Percentiles rank a stretch among this genome's conserved stretches.
These are phyloP conservation scores for Geococcyx californianus DNA, from an alignment of 2,113 vertebrate genomes.

Conservation along the genomic window DNA sequence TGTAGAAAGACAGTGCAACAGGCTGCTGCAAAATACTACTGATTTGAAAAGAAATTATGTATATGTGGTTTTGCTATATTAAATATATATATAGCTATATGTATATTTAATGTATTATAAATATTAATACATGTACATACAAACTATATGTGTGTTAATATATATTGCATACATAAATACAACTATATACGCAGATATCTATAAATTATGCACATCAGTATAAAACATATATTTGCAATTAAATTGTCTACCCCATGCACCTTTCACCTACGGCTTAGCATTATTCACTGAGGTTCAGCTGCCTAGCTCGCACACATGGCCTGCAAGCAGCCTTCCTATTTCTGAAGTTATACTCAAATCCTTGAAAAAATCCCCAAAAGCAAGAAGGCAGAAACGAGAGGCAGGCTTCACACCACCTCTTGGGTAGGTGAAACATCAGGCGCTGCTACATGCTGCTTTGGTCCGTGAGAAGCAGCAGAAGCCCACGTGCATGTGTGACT, in stretches of 20 bases:
- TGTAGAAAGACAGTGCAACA: background rate
- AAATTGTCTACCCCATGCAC: background rate
- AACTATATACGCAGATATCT: background rate
- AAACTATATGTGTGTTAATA: background rate
- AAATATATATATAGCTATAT: too few species aligned
- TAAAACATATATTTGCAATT: background rate
- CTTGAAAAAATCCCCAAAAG: background rate
- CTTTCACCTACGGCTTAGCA: background rate
- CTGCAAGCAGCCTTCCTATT: background rate
- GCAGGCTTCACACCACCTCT: background rate
- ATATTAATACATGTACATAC: background rate
- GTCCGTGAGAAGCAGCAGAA: background rate
- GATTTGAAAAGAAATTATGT: background rate
- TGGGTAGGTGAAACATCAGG: background rate
- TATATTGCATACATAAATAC: background rate
- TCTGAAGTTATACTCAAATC: background rate
- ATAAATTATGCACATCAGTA: background rate
- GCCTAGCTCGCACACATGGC: background rate
- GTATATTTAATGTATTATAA: background rate
- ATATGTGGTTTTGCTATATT: background rate
- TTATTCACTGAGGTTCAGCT: background rate
- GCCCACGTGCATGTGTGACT: fast-evolving
- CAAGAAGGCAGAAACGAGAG: background rate
- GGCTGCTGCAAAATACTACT: background rate
- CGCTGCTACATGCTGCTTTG: background rate